Conservation (phyloP, 2,797 vertebrate species). For the Podargus strigoides region DNA sequence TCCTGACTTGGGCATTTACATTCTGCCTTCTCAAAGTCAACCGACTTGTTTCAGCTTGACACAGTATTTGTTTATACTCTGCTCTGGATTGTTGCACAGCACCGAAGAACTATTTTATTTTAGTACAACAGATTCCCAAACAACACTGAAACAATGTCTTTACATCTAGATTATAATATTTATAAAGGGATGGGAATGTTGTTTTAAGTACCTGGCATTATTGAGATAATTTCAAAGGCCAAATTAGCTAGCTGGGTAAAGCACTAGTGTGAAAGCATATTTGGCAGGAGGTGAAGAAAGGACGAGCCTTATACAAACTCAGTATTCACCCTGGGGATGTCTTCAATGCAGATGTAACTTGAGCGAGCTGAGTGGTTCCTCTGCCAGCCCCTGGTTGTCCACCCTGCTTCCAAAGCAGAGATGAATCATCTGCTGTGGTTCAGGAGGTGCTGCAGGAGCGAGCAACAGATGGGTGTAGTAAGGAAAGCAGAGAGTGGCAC, state of each 20-base stretch:
- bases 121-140: background rate
- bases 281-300: slow-evolving; percentile 53
- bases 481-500: background rate
- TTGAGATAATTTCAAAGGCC: slow-evolving; percentile 48
- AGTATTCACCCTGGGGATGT: slow-evolving; percentile 32
- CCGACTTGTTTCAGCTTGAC: slow-evolving; percentile 58
- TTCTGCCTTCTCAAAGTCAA: slow-evolving; percentile 34
- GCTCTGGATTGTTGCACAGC: background rate
- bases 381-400: slow-evolving; percentile 28
- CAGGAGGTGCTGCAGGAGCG: slow-evolving; percentile 15
- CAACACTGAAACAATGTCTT: slow-evolving; percentile 23
- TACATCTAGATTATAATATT: slow-evolving; percentile 48
- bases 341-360: slow-evolving; percentile 3
- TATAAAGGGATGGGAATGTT: slow-evolving; percentile 61
- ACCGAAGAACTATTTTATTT: background rate
- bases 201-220: slow-evolving; percentile 51
- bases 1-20: slow-evolving; percentile 36
- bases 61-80: slow-evolving; percentile 26
- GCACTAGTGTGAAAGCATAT: slow-evolving; percentile 18
- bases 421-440: slow-evolving; percentile 53
- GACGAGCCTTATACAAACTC: background rate
- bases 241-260: slow-evolving; percentile 40
- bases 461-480: background rate
- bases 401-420: slow-evolving; percentile 33
- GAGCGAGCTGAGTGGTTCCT: background rate